Evolutionary conservation across 2,113 vertebrate species (phyloP), one percentile per base, ranked within the genome.

Genomic region (Melanocharis versteri): DNA sequence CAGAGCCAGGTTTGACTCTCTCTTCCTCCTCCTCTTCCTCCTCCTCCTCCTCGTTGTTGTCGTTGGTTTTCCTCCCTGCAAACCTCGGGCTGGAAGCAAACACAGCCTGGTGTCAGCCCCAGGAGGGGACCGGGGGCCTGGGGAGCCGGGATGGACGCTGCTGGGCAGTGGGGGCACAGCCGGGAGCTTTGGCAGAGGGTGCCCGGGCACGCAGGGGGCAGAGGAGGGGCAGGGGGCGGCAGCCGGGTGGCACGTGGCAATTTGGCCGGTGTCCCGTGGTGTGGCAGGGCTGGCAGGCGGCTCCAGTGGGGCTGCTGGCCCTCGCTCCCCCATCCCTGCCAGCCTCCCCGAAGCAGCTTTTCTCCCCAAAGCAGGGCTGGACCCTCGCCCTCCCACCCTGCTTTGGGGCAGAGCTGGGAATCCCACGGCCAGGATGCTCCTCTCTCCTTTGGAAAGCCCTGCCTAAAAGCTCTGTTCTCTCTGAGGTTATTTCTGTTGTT

Each of bases 311-410:
- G 44, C 71, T 83, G 27, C 71, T 20, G 82, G 39, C 1, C 1
- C n/a, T 62, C 1, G 0, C 13, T 60, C 13, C 71, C 48, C 50
- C 31, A 21, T 18, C 57, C 50, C 72, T 24, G 44, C 33, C 68
- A 24, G 9, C 13, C 13, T 21, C 6, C 5, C 79, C 72, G 30
- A 5, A n/a, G 24, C 0, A 0, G 47, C n/a, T n/a, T n/a, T n/a
- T n/a, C n/a, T n/a, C n/a, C 5, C 79, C 72, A 33, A 5, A n/a
- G 24, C 0, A 0, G 47, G 58, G 53, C 40, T 6, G 7, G 18
- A 40, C 8, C 42, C n/a, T 8, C 16, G 3, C 30, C 40, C 51
- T 33, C 33, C 40, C 42, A 13, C 57, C 64, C 53, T 1, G 18
- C 58, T 33, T 4, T 6, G 15, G 35, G 44, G 35, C 45, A 65